Percentiles rank a stretch among this genome's conserved stretches.
Evolutionary conservation across 2,888 invertebrate species (phyloP).

Genomic region (Macropis europaea): DNA sequence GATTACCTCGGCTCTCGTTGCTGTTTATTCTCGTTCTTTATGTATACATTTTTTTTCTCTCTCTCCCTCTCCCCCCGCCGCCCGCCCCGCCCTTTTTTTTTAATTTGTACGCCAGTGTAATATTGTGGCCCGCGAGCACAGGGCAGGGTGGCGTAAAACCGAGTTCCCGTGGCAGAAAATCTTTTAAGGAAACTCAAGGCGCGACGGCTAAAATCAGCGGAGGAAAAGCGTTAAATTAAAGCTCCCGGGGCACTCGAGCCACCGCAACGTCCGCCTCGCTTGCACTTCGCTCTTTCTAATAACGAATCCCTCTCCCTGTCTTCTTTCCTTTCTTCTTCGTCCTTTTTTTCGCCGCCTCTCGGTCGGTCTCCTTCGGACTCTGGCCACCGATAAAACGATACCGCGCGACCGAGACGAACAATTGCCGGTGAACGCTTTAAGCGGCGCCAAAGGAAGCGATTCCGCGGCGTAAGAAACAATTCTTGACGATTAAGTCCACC

Average conservation of each 20-base stretch:
- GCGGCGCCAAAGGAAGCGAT: background rate
- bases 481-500: too few relatives aligned
- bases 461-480: too few relatives aligned
- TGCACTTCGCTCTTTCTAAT: conserved; percentile 46
- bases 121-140: conserved; percentile 50
- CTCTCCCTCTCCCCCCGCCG: background rate
- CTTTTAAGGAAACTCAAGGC: conserved; percentile 59
- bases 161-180: conserved; percentile 55
- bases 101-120: conserved; percentile 57
- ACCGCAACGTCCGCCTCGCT: conserved; percentile 45
- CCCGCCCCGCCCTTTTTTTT: conserved; percentile 23
- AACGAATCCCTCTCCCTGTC: conserved; percentile 10
- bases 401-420: background rate
- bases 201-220: conserved; percentile 54
- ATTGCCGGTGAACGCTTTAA: background rate
- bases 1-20: conserved; percentile 43
- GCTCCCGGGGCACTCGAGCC: conserved; percentile 35
- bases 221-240: conserved; percentile 59
- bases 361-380: background rate
- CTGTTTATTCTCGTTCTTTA: background rate
- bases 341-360: too few relatives aligned
- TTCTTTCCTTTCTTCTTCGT: background rate
- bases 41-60: background rate
- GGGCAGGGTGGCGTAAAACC: conserved; percentile 50
- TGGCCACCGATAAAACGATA: conserved; percentile 11